Percentiles rank a stretch among this genome's conserved stretches.
These are phyloP conservation scores for Aplodontia rufa DNA, from an alignment of 2,113 vertebrate species.

Conservation along the genomic window DNA sequence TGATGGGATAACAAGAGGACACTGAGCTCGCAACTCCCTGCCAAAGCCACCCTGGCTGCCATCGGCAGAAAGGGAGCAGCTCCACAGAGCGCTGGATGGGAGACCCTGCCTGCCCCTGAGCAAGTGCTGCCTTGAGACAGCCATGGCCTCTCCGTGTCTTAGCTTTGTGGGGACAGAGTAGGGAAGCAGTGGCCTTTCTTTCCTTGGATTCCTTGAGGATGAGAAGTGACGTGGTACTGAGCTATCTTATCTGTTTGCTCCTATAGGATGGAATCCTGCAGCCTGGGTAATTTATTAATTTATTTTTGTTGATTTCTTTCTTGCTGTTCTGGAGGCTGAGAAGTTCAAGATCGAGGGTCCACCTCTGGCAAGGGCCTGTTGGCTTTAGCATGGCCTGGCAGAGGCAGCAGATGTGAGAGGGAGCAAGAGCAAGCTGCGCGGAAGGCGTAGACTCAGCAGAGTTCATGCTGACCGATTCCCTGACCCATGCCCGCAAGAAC, in stretches of 20 bases:
- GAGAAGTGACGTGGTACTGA: not conserved
- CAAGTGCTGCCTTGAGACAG: no score
- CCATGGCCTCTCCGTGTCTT: not conserved
- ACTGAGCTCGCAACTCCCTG: rapidly evolving
- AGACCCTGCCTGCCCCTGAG: no score
- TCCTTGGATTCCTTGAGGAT: not conserved
- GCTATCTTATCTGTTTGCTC: not conserved
- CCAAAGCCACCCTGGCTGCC: not conserved
- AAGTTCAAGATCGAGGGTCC: not conserved
- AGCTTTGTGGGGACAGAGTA: not conserved
- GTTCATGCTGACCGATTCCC: no score
- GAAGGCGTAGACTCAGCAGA: not conserved
- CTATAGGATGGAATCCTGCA: no score
- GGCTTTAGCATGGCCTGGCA: not conserved
- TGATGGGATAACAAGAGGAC: not conserved
- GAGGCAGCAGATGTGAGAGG: not conserved
- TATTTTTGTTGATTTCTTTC: no score
- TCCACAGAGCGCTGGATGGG: not conserved
- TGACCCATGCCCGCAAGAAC: no score
- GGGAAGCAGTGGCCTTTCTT: rapidly evolving
- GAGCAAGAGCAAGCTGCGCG: not conserved
- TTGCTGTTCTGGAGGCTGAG: not conserved
- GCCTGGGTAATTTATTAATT: not conserved
- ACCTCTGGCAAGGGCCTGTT: not conserved
- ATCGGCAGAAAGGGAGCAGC: not conserved